phyloP scores from a whole-genome alignment of 1,140 invertebrate species.

The Drosophila parabipectinata region DNA sequence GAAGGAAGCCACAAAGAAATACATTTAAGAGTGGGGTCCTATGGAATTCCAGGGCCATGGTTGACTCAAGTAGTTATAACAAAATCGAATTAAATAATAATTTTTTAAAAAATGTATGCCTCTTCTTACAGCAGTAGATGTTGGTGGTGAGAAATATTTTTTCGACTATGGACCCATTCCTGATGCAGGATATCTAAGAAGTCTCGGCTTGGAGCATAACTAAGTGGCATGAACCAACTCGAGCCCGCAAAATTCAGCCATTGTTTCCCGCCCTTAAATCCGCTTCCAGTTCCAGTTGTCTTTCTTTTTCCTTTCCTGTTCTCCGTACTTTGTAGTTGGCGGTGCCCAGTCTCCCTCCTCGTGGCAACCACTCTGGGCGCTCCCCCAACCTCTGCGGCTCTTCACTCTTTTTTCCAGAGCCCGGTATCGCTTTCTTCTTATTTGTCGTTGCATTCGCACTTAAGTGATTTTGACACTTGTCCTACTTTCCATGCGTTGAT shows the following conservation, averaged over 20 bases:
- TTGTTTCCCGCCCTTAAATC: constrained; percentile 75
- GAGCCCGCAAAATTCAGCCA: constrained; percentile 48
- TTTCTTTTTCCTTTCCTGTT: constrained; percentile 40
- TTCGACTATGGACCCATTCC: constrained; percentile 4
- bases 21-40: constrained; percentile 5
- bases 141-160: too few relatives aligned
- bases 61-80: too few relatives aligned
- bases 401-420: constrained; percentile 12
- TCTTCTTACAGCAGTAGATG: too few relatives aligned
- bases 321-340: constrained; percentile 43
- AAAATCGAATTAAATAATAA: too few relatives aligned
- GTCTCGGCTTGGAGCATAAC: constrained; percentile 39
- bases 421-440: constrained; percentile 72
- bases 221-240: constrained; percentile 61
- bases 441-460: constrained; percentile 77
- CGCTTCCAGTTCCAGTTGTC: constrained; percentile 66
- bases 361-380: constrained; percentile 6
- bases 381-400: constrained; percentile 14
- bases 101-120: too few relatives aligned
- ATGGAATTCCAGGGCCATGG: background rate
- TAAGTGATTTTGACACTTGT: constrained; percentile 81
- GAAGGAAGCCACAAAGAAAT: constrained; percentile 21
- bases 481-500: constrained; percentile 80
- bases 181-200: constrained; percentile 4
- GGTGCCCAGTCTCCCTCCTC: constrained; percentile 23